Base-by-base conservation (phyloP, 2,113 vertebrate species). In the Megatriorchis doriae region DNA sequence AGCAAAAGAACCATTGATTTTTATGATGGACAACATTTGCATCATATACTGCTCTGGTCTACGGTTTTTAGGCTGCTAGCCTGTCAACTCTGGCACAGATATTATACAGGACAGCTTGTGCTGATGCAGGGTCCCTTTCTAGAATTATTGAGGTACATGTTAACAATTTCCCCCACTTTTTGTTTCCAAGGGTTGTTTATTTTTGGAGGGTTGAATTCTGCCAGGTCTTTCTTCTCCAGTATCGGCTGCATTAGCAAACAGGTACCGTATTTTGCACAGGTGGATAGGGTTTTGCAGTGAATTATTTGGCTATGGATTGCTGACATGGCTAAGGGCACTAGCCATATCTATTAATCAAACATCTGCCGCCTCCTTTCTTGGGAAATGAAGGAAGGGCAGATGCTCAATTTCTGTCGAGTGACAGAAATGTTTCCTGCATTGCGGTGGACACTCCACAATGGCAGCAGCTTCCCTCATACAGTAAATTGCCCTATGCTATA, bases 1-100 rank as follows among this genome's bases (percentile, higher is more conserved):
- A 99, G 98, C 98, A 98, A 98, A 98, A 97, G 98, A 97, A 97
- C 96, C 98, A 99, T 99, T 99, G 99, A 99, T 99, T 99, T 99
- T 98, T 98, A 98, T 98, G 98, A 97, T 98, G 98, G 95, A 97
- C 97, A 97, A 93, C 97, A 92, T 98, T 98, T 98, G 98, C 98
- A 98, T 98, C 98, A 98, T 98, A 97, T 92, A 53, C 92, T 89
- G 92, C 96, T 93, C 96, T 90, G 89, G 81, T 94, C 93, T 87
- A 96, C 96, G 95, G 98, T 91, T 55, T 88, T 88, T 17, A 75
- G 95, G 89, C 89, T 74, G 86, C 95, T 90, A 82, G 94, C 27
- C 84, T 86, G 18, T 93, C 66, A 56, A 16, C 56, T 86, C 43
- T 43, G 58, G 90, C 90, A 74, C 29, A 40, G 62, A 34, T 34